phyloP scores from a whole-genome alignment of 2,888 invertebrate species.

The Melanostoma mellinum region DNA sequence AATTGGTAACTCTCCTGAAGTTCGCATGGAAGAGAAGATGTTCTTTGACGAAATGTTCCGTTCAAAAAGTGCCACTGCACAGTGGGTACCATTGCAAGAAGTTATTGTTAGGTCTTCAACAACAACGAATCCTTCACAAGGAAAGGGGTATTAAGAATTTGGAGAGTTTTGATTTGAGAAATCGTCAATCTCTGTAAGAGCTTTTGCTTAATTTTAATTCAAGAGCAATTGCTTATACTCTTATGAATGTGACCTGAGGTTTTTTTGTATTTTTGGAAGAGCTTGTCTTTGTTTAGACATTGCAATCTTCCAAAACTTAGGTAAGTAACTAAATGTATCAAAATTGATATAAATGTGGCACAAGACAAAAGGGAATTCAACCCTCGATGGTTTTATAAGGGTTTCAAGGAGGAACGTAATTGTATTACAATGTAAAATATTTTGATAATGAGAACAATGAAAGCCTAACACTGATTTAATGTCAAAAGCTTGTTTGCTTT shows the following conservation, averaged over 20 bases:
- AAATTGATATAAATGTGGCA: too few relatives aligned
- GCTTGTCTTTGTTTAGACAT: not conserved
- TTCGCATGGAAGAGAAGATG: slow-evolving; percentile 82
- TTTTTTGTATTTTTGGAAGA: not conserved
- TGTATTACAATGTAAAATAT: too few relatives aligned
- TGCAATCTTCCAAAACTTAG: slow-evolving; percentile 30
- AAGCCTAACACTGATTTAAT: too few relatives aligned
- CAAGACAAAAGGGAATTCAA: too few relatives aligned
- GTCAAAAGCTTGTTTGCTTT: too few relatives aligned
- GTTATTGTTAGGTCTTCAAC: slow-evolving; percentile 62
- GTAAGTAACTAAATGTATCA: too few relatives aligned
- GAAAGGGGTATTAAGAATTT: slow-evolving; percentile 40
- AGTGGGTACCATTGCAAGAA: slow-evolving; percentile 84
- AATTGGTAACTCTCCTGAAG: slow-evolving; percentile 82
- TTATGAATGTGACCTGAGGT: slow-evolving; percentile 15
- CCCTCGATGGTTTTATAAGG: too few relatives aligned
- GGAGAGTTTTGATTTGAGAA: slow-evolving; percentile 7
- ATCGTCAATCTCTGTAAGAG: slow-evolving; percentile 19
- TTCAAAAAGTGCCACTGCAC: slow-evolving; percentile 84
- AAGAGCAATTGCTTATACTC: not conserved
- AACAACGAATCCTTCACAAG: slow-evolving; percentile 31
- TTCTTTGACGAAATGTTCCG: slow-evolving; percentile 84
- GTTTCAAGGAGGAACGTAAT: too few relatives aligned
- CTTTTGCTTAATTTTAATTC: not conserved
- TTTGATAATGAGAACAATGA: too few relatives aligned